phyloP scores from a whole-genome alignment of 2,888 invertebrate genomes.

The Acleris sparsana region DNA sequence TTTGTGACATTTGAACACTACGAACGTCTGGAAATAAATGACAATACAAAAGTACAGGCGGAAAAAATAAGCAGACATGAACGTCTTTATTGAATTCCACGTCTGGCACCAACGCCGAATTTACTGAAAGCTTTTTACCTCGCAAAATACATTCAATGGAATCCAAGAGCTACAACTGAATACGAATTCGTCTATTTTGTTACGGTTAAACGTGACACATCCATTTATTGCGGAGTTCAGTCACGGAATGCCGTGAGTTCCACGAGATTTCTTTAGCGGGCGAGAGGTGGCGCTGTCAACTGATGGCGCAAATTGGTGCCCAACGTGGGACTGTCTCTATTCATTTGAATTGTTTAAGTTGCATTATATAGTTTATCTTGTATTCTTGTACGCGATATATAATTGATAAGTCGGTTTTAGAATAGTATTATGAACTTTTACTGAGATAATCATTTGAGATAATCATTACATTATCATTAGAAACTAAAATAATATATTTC shows the following conservation, averaged over 20 bases:
- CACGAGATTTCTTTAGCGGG: conserved; percentile 55
- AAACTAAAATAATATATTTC: too few species aligned
- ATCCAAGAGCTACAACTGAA: conserved; percentile 30
- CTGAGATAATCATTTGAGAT: too few species aligned
- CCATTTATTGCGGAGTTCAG: conserved; percentile 60
- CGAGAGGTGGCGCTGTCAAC: conserved; percentile 75
- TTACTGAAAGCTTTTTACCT: conserved; percentile 36
- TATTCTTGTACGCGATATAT: not conserved
- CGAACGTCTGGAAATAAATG: not conserved
- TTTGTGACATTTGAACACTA: not conserved
- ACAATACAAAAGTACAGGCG: not conserved
- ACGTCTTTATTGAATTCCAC: conserved; percentile 33
- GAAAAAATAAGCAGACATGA: conserved; percentile 13
- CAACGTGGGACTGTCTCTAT: conserved; percentile 49
- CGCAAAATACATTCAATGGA: conserved; percentile 36
- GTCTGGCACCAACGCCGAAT: conserved; percentile 30
- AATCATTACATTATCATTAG: too few species aligned
- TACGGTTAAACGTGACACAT: conserved; percentile 62
- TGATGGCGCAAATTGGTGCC: conserved; percentile 67
- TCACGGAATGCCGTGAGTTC: conserved; percentile 66
- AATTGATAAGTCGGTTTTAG: too few species aligned
- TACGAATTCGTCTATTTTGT: conserved; percentile 51
- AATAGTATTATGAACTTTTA: too few species aligned
- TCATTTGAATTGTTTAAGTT: conserved; percentile 36
- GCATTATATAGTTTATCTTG: not conserved